phyloP scores from a whole-genome alignment of 2,888 invertebrate genomes.

The Quadriops clusia region DNA sequence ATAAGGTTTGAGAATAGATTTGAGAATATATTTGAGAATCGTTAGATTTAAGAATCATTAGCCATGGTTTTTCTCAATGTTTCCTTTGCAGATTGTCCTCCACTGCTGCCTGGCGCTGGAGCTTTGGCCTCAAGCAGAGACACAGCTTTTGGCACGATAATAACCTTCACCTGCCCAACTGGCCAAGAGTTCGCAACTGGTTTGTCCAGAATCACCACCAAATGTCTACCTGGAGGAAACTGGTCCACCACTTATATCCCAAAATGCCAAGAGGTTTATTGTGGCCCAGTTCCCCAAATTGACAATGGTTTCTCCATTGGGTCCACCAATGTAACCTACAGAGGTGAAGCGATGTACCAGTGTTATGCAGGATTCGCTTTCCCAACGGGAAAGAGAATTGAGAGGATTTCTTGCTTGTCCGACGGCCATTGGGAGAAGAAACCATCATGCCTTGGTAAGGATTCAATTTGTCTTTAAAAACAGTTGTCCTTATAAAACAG shows the following conservation, averaged over 20 bases:
- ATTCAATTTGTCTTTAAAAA: constrained; percentile 7
- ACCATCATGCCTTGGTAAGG: constrained; percentile 71
- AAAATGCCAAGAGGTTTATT: constrained; percentile 91
- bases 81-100: constrained; percentile 71
- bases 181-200: constrained; percentile 92
- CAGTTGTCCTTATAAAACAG: no score
- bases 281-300: constrained; percentile 95
- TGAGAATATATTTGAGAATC: no score
- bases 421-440: constrained; percentile 89
- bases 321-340: constrained; percentile 89
- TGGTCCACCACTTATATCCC: constrained; percentile 90
- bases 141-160: constrained; percentile 80
- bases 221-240: constrained; percentile 79
- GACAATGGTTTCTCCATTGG: constrained; percentile 95
- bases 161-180: constrained; percentile 83
- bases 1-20: not conserved
- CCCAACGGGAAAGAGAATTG: constrained; percentile 74
- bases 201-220: constrained; percentile 68
- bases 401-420: constrained; percentile 78
- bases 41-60: constrained; percentile 2
- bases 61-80: no score
- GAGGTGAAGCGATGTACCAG: constrained; percentile 87
- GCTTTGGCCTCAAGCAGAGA: constrained; percentile 85
- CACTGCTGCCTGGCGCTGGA: constrained; percentile 70
- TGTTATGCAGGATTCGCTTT: constrained; percentile 95